Percentiles rank a stretch among this genome's conserved stretches.
Conservation (phyloP, 2,797 vertebrate species). For the Amblyraja radiata region DNA sequence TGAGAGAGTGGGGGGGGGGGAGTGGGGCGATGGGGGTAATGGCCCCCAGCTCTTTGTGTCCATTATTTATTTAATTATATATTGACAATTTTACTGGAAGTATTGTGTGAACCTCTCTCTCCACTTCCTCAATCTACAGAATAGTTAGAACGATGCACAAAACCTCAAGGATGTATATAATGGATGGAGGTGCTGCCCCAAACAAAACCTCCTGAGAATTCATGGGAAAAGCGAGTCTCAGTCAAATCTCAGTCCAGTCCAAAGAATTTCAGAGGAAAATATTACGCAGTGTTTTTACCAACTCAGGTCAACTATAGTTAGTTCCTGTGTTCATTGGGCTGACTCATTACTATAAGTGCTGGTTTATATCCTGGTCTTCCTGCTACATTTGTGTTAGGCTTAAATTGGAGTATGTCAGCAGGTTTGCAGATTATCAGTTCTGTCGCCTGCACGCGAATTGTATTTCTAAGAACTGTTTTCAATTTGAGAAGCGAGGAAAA, state of each 20-base stretch:
- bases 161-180: neutral
- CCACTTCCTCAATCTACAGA: neutral
- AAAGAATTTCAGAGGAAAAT: no score
- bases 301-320: no score
- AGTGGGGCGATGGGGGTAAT: no score
- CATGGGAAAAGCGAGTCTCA: neutral
- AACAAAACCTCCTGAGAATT: neutral
- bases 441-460: no score
- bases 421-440: neutral
- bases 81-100: neutral
- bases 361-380: neutral
- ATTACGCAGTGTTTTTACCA: no score
- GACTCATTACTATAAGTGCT: no score
- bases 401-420: neutral
- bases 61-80: neutral
- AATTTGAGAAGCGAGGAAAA: neutral
- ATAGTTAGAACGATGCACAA: neutral
- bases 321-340: no score
- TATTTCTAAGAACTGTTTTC: neutral
- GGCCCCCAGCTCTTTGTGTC: no score
- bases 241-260: no score
- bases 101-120: neutral
- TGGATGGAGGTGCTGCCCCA: neutral
- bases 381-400: no score
- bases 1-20: no score